Evolutionary conservation across 2,797 vertebrate genomes (phyloP), one percentile per base, ranked within the genome.

Genomic region (Parotocinclus haroldoi): DNA sequence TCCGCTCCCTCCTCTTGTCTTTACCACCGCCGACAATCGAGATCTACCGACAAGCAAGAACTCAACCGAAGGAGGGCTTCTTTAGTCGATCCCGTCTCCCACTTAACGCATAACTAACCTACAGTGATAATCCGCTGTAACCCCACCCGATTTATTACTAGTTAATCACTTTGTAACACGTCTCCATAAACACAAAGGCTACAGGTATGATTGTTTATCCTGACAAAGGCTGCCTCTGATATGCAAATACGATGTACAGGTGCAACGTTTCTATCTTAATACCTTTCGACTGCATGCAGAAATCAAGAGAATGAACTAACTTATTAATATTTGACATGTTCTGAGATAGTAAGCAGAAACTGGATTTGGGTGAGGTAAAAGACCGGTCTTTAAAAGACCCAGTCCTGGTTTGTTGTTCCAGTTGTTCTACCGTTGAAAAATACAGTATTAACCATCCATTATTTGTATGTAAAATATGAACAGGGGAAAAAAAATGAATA

Each of bases 11-110:
- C 66, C 77, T 71, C 82, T 72, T 53, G 83, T 82, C 76, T 75
- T 71, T 75, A 80, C 60, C 66, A 78, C 55, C 69, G 76, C 75
- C 84, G 86, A 89, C 85, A 86, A 88, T 88, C 76, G 49, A 83
- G 73, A 80, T 74, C 80, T 82, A 83, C 84, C 72, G 75, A 80
- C 70, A 78, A 83, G 84, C 67, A 77, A 83, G 69, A 79, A 84
- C 76, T 81, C 78, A 76, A 74, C 76, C 56, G 72, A 78, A 73
- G 76, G 76, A 16, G 78, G 81, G 80, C 82, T 73, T 76, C 66
- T 63, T 66, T 55, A 57, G 42, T 67, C 37, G 71, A 73, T 71
- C 68, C 66, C 79, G 50, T 71, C 60, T 71, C 66, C 78, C 73
- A 68, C 83, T 73, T 77, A 79, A 83, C 72, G 73, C 71, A 73